Percentiles rank a stretch among this genome's conserved stretches.
Conservation (phyloP, 2,113 vertebrate genomes). For the Colaptes auratus region DNA sequence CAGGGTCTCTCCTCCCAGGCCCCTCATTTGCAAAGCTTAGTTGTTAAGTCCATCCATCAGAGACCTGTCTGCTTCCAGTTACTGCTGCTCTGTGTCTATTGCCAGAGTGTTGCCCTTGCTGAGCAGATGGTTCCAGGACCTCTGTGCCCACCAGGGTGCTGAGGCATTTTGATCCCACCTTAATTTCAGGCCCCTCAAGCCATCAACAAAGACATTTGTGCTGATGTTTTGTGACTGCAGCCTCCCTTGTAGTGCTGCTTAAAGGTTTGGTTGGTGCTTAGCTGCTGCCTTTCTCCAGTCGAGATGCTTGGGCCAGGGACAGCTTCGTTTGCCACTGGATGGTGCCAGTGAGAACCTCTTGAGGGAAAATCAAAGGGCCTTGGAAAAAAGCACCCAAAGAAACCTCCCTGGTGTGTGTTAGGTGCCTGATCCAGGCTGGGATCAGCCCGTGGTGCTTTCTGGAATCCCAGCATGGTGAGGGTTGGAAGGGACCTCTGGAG, state of each 20-base stretch:
- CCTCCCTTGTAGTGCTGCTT: neutral
- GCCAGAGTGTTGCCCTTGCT: neutral
- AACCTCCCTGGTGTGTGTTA: neutral
- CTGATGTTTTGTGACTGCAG: neutral
- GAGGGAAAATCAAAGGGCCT: neutral
- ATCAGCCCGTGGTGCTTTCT: neutral
- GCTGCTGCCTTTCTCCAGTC: neutral
- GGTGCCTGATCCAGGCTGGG: neutral
- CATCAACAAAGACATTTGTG: too few relatives aligned
- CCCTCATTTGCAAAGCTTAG: neutral
- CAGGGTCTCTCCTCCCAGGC: neutral
- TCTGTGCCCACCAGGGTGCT: neutral
- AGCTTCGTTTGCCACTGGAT: constrained; percentile 3
- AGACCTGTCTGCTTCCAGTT: neutral
- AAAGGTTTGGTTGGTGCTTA: neutral
- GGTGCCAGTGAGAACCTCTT: constrained; percentile 36
- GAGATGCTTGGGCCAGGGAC: too few relatives aligned
- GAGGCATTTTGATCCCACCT: neutral
- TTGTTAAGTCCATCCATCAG: neutral
- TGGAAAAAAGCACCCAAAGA: neutral
- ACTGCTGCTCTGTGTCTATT: neutral
- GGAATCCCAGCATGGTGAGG: neutral
- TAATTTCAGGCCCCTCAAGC: neutral
- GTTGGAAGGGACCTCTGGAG: too few relatives aligned
- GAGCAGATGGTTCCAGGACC: neutral